Conservation (phyloP, 1,140 invertebrate genomes). For the Formica selysi region DNA sequence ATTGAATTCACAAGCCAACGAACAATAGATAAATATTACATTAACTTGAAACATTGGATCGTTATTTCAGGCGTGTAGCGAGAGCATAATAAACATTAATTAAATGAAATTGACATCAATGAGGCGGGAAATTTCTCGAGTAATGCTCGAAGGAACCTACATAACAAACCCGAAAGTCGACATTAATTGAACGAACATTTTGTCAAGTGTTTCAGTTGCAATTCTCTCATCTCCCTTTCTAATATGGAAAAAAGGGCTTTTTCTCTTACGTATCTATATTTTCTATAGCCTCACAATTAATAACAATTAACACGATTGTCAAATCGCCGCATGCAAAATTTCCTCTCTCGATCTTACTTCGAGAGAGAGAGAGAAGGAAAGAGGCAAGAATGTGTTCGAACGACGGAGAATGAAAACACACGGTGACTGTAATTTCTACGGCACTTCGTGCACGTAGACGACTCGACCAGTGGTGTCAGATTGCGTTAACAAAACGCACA, state of each 20-base stretch:
- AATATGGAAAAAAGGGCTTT: background rate
- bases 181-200: constrained; percentile 27
- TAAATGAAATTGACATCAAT: constrained; percentile 18
- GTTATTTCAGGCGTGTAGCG: background rate
- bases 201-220: background rate
- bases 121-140: background rate
- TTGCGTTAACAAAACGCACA: constrained; percentile 65
- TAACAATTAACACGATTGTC: constrained; percentile 32
- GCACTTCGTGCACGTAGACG: constrained; percentile 21
- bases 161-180: background rate
- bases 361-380: background rate
- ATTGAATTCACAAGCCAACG: background rate
- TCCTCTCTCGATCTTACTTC: background rate
- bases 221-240: background rate
- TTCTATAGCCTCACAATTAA: background rate
- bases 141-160: background rate
- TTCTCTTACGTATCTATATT: background rate
- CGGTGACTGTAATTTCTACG: constrained; percentile 42
- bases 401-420: constrained; percentile 23
- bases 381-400: constrained; percentile 1
- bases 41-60: constrained; percentile 4
- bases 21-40: background rate
- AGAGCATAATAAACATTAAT: constrained; percentile 14
- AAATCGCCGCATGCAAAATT: background rate
- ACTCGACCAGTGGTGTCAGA: constrained; percentile 57